Evolutionary conservation across 92 coral and sea anemone genomes (phyloP).

Genomic region (Parazoanthus atlanticus): DNA sequence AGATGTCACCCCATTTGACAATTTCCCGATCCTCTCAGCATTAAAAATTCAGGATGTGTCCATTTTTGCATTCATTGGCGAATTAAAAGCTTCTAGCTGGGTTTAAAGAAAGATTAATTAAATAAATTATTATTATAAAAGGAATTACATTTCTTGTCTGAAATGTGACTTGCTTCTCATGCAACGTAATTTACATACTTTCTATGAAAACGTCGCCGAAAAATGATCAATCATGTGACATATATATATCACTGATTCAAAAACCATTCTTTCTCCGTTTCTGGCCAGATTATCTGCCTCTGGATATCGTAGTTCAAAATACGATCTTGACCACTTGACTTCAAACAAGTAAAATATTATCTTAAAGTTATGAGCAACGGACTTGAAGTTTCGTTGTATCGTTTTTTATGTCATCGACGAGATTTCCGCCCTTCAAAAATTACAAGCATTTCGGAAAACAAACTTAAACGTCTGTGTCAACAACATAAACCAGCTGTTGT

Average conservation of each 20-base stretch:
- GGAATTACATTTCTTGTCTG: neutral
- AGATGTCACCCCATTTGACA: neutral
- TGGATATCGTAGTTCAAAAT: neutral
- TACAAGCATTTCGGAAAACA: conserved; percentile 5
- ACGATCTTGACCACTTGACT: neutral
- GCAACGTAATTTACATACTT: no score
- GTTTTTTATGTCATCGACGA: neutral
- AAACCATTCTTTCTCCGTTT: no score
- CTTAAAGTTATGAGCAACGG: neutral
- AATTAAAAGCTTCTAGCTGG: neutral
- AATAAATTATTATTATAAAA: no score
- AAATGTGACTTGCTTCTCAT: neutral
- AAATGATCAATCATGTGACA: neutral
- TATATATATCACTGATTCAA: no score
- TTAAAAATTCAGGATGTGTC: neutral
- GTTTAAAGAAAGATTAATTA: neutral
- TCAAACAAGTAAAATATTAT: no score
- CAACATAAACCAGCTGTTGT: conserved; percentile 23
- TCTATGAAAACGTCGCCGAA: neutral
- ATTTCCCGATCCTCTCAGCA: neutral
- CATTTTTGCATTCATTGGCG: neutral
- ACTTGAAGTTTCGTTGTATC: neutral
- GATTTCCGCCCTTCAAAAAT: neutral
- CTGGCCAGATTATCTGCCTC: neutral
- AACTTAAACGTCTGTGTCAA: neutral